A percentile compares a stretch with the other conserved stretches of the same genome.
These are phyloP conservation scores for Megaceryle maxima DNA, from an alignment of 2,113 vertebrate genomes.

Conservation along the genomic window DNA sequence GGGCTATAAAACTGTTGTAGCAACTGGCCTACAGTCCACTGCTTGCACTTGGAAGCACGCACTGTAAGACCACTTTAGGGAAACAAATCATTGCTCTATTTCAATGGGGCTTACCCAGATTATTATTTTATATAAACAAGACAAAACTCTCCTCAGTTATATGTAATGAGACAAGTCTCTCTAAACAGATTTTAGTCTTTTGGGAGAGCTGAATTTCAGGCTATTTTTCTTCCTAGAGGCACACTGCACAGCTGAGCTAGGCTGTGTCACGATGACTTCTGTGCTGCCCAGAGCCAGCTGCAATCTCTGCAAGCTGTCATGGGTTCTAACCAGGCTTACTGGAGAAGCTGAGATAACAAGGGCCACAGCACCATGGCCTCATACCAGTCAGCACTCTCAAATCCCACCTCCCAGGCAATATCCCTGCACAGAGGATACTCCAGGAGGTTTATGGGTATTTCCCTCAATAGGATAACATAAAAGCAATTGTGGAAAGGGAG, in stretches of 20 bases:
- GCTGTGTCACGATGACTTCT: not conserved
- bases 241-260: not conserved
- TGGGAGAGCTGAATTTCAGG: not conserved
- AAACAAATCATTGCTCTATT: not conserved
- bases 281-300: not conserved
- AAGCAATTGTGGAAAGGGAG: not conserved
- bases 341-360: not conserved
- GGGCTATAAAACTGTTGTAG: not conserved
- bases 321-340: not conserved
- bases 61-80: not conserved
- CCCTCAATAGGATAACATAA: not conserved
- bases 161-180: not conserved
- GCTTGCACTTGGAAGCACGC: accelerated
- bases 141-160: not conserved
- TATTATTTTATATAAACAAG: not conserved
- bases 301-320: not conserved
- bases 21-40: not conserved
- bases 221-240: not conserved
- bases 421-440: not conserved
- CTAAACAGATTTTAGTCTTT: not conserved
- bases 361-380: not conserved
- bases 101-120: not conserved
- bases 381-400: not conserved
- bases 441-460: not conserved
- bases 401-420: not conserved